Evolutionary conservation across 2,797 vertebrate species (phyloP).

Genomic region (Helicolenus hilgendorfi): DNA sequence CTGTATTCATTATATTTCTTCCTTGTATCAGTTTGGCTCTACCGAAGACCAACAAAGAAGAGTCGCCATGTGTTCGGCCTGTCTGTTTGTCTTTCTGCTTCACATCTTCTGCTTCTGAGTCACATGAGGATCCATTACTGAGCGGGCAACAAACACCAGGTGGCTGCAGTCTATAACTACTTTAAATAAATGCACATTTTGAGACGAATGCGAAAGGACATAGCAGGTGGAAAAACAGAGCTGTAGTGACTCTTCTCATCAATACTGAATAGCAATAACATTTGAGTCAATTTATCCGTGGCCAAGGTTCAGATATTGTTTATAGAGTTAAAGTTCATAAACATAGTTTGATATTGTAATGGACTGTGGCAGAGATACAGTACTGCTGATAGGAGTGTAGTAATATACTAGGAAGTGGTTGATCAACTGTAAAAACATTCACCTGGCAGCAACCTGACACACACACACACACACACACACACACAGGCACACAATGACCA

Average conservation of each 20-base stretch:
- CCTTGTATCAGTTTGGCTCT: neutral
- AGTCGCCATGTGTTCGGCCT: conserved; percentile 6
- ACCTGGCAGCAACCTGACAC: conserved; percentile 12
- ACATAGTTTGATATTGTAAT: conserved; percentile 25
- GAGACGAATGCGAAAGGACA: neutral
- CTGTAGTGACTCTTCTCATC: neutral
- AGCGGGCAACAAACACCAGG: conserved; percentile 32
- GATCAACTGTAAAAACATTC: conserved; percentile 47
- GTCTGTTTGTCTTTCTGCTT: conserved; percentile 46
- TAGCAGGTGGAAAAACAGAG: conserved; percentile 2
- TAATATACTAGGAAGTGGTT: conserved; percentile 61
- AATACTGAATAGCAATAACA: neutral
- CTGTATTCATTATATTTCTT: neutral
- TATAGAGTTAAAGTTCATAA: conserved; percentile 43
- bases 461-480: neutral
- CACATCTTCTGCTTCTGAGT: conserved; percentile 29
- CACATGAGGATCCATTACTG: conserved; percentile 23
- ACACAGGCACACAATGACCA: conserved; percentile 30
- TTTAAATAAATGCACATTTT: conserved; percentile 26
- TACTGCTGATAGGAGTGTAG: conserved; percentile 10
- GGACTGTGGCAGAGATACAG: conserved; percentile 3
- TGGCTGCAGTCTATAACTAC: neutral
- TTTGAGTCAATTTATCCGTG: neutral
- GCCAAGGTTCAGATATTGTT: conserved; percentile 25
- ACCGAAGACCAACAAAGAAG: conserved; percentile 8